Evolutionary conservation across 1,140 invertebrate species (phyloP), one percentile per base, ranked within the genome.

Genomic region (Formica selysi): DNA sequence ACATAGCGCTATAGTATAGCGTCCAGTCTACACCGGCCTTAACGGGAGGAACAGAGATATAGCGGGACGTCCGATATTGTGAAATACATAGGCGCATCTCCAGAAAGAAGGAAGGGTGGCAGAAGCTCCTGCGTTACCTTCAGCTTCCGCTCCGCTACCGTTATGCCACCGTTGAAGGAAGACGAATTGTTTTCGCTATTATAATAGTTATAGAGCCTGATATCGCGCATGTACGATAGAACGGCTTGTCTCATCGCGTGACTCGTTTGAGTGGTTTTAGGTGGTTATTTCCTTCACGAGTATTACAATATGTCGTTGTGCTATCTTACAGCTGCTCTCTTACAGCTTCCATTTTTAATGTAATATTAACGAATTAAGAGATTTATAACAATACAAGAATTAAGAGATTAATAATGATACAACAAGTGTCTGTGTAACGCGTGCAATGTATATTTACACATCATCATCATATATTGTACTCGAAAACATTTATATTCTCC

Each of bases 111-210:
- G 65, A 83, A 61, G 73, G 73, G 74, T 78, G 74, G 83, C 73
- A 70, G 62, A 70, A 83, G 38, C 38, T 59, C 16, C 62, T 29
- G 54, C 67, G 61, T 44, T 64, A 74, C 67, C 32, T 71, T 59
- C 84, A 76, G 86, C 76, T 70, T 88, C 86, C 65, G 73, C 70
- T 80, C 67, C 57, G 84, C 65, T 86, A 65, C 81, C 86, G 88
- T 83, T 83, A 88, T 62, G 68, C 80, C 65, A 51, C 36, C 57
- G 68, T 54, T 59, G 26, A 68, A 59, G 54, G 68, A 54, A 83
- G 73, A 83, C 57, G 68, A 71, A 83, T 83, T 74, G 68, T 83
- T 83, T 83, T 83, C 54, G 57, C 54, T 73, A 83, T 83, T 83
- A 83, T 73, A 29, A 83, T 83, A 62, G 68, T 74, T 83, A 36